phyloP scores from a whole-genome alignment of 2,797 vertebrate genomes.

The Sebastes cheni region DNA sequence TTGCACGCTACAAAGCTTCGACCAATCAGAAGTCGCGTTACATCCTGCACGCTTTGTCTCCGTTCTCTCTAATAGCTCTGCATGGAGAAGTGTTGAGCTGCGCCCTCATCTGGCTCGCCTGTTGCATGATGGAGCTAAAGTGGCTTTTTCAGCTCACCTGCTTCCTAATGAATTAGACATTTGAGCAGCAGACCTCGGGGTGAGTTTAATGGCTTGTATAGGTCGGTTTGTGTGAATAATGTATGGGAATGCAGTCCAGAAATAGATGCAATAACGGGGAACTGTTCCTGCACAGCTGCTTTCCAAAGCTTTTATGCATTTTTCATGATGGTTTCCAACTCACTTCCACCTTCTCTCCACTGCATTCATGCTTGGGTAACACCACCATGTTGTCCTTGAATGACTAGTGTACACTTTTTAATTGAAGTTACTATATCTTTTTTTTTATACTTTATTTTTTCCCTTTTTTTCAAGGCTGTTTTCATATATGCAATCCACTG shows the following conservation, averaged over 20 bases:
- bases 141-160: constrained; percentile 44
- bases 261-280: constrained; percentile 48
- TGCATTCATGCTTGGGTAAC: background rate
- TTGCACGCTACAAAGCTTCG: fast-evolving
- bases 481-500: no score
- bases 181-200: constrained; percentile 2
- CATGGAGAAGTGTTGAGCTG: constrained; percentile 34
- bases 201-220: constrained; percentile 50
- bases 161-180: constrained; percentile 22
- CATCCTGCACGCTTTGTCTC: constrained; percentile 1
- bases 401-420: background rate
- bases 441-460: no score
- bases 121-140: background rate
- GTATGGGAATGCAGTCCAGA: constrained; percentile 34
- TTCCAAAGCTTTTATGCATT: constrained; percentile 35
- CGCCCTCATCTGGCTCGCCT: constrained; percentile 58
- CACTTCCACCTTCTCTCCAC: background rate
- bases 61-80: background rate
- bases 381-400: background rate
- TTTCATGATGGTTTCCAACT: constrained; percentile 27
- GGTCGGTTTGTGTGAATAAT: constrained; percentile 59
- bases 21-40: constrained; percentile 66
- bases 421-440: background rate
- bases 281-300: background rate
- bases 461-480: no score